Percentiles rank a stretch among this genome's conserved stretches.
These are phyloP conservation scores for Harpegnathos saltator DNA, from an alignment of 1,140 invertebrate species.

Conservation along the genomic window DNA sequence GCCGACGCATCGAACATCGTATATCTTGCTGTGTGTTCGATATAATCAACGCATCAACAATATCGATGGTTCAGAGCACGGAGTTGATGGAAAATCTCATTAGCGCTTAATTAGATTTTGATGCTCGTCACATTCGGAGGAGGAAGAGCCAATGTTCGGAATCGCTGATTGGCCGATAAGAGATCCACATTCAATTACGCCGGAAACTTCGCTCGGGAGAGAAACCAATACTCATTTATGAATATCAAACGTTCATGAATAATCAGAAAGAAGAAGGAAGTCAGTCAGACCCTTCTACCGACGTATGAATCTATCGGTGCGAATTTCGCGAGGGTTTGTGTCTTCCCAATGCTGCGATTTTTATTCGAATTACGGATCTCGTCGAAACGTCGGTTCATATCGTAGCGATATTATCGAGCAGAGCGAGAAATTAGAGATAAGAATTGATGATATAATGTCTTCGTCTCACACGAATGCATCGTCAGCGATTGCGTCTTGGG, in stretches of 20 bases:
- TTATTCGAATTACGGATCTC: background rate
- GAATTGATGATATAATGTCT: slow-evolving; percentile 14
- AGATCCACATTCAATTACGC: too few species aligned
- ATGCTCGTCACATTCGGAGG: too few species aligned
- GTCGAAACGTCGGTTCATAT: background rate
- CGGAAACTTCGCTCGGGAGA: too few species aligned
- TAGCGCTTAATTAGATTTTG: background rate
- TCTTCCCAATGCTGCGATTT: background rate
- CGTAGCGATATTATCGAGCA: background rate
- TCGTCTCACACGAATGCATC: background rate
- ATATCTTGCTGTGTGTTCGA: slow-evolving; percentile 36
- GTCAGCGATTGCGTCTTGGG: slow-evolving; percentile 7
- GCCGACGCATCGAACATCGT: slow-evolving; percentile 72
- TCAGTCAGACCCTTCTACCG: too few species aligned
- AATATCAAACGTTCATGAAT: too few species aligned
- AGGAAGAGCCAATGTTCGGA: too few species aligned
- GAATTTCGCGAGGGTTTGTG: background rate
- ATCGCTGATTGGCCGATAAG: too few species aligned
- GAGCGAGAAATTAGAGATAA: slow-evolving; percentile 33
- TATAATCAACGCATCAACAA: slow-evolving; percentile 8
- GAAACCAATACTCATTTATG: too few species aligned
- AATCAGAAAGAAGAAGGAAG: too few species aligned
- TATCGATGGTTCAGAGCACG: background rate
- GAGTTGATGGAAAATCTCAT: background rate
- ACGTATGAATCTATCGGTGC: background rate